Percentiles rank a stretch among this genome's conserved stretches.
Conservation (phyloP, 2,113 vertebrate species). For the Maylandia zebra region DNA sequence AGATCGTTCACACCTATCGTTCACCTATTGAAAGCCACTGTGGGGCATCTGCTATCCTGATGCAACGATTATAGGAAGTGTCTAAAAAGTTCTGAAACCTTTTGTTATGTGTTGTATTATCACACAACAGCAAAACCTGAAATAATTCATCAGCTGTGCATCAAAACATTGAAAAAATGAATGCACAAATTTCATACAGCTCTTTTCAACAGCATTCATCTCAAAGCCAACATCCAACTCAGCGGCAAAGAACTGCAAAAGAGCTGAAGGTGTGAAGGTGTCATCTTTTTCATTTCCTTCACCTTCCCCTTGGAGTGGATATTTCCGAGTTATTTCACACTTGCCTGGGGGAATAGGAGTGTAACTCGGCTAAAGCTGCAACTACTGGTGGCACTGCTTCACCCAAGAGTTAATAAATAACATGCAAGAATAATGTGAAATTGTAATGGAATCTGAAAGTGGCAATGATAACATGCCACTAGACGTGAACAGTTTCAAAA, state of each 20-base stretch:
- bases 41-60: not conserved
- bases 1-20: not conserved
- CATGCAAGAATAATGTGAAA: constrained; percentile 29
- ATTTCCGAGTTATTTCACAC: constrained; percentile 34
- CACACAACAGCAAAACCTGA: not conserved
- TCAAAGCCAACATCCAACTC: not conserved
- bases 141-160: not conserved
- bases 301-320: constrained; percentile 22
- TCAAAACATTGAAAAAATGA: not conserved
- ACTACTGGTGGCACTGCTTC: not conserved
- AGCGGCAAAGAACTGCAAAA: not conserved
- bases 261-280: not conserved
- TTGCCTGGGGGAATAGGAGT: constrained; percentile 22
- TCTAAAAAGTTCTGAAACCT: not conserved
- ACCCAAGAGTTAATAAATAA: constrained; percentile 42
- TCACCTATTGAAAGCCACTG: not conserved
- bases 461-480: not conserved
- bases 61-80: not conserved
- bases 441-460: constrained; percentile 38
- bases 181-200: not conserved
- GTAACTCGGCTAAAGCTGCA: constrained; percentile 15
- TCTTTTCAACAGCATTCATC: not conserved
- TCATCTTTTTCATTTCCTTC: constrained; percentile 19
- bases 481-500: not conserved
- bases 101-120: not conserved